Percentiles rank a stretch among this genome's conserved stretches.
Evolutionary conservation across 2,113 vertebrate genomes (phyloP).

Genomic region (Euleptes europaea): DNA sequence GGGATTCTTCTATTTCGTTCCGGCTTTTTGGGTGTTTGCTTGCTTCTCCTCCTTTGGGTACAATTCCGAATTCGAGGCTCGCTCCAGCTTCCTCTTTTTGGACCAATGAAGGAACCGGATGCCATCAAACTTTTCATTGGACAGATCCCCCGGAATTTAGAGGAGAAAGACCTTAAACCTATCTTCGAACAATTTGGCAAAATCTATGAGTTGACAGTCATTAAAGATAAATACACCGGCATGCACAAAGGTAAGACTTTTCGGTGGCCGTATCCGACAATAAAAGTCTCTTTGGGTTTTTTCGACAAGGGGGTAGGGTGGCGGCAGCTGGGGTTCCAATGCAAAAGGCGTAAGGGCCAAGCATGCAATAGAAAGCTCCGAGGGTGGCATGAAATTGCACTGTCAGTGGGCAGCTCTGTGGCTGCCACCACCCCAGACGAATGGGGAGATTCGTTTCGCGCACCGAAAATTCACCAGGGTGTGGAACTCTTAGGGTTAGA

Average conservation of each 20-base stretch:
- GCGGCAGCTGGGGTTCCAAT: neutral
- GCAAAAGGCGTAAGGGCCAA: neutral
- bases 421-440: neutral
- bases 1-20: neutral
- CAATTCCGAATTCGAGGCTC: constrained; percentile 1
- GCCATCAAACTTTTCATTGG: constrained; percentile 96
- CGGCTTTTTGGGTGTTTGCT: neutral
- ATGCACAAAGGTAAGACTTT: constrained; percentile 92
- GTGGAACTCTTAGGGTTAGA: neutral
- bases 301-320: neutral
- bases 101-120: constrained; percentile 94
- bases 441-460: too few relatives aligned
- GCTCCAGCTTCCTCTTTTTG: constrained; percentile 68
- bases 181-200: constrained; percentile 94
- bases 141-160: constrained; percentile 93
- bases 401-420: too few relatives aligned
- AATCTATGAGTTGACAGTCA: constrained; percentile 95
- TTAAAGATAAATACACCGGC: constrained; percentile 97
- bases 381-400: neutral
- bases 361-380: constrained; percentile 39
- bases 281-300: too few relatives aligned
- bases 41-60: neutral
- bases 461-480: neutral
- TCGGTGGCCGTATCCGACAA: too few relatives aligned
- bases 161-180: constrained; percentile 92